Percentiles rank a stretch among this genome's conserved stretches.
phyloP scores from a whole-genome alignment of 2,113 vertebrate species.

The Fregata magnificens region DNA sequence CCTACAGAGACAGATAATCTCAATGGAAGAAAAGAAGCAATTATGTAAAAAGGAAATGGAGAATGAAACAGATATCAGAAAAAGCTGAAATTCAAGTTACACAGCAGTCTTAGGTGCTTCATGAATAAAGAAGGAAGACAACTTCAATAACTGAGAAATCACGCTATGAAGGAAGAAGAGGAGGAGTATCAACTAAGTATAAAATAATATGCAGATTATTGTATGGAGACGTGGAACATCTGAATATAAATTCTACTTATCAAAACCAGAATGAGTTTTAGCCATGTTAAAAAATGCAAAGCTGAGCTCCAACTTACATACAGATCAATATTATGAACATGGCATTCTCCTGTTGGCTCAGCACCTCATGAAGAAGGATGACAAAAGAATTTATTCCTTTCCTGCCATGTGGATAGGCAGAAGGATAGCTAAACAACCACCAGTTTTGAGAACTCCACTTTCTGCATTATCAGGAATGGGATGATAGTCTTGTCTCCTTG shows the following conservation, averaged over 20 bases:
- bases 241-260: not conserved
- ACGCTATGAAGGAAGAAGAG: not conserved
- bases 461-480: not conserved
- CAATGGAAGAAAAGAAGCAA: not conserved
- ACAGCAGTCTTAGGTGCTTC: not conserved
- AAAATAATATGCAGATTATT: not conserved
- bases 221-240: not conserved
- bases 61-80: not conserved
- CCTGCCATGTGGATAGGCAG: not conserved
- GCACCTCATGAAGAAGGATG: not conserved
- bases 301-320: not conserved
- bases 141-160: not conserved
- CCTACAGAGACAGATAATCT: not conserved
- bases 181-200: not conserved
- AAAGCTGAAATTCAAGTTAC: not conserved
- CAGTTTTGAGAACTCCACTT: not conserved
- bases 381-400: not conserved
- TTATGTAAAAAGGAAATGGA: not conserved
- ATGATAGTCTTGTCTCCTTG: conserved; percentile 9
- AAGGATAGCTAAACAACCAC: not conserved
- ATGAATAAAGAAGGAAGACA: not conserved
- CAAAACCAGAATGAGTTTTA: not conserved
- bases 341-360: not conserved
- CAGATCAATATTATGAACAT: not conserved
- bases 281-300: not conserved